Conservation (phyloP, 1,140 invertebrate genomes). For the Drosophila rufa region DNA sequence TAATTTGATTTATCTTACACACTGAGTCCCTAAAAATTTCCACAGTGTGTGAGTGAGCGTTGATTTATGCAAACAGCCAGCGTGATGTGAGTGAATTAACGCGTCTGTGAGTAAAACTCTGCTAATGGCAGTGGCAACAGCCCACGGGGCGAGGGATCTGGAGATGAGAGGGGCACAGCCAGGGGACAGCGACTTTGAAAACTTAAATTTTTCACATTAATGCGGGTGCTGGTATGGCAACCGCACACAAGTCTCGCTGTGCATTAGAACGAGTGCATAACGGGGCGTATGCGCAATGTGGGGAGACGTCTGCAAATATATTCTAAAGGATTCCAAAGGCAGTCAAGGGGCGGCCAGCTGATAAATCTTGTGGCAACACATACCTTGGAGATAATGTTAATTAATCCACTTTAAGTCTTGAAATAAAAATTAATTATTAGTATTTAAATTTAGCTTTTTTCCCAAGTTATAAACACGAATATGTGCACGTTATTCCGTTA, state of each 20-base stretch:
- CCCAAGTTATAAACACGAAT: accelerated
- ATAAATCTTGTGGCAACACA: neutral
- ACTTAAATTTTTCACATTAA: constrained; percentile 67
- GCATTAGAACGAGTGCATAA: constrained; percentile 36
- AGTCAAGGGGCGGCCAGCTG: neutral
- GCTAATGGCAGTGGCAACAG: constrained; percentile 74
- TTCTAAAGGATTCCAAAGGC: neutral
- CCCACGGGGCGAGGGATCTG: neutral
- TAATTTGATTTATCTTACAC: no score
- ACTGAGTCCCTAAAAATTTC: neutral
- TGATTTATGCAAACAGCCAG: constrained; percentile 78
- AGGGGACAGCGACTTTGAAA: constrained; percentile 52
- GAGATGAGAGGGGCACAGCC: neutral
- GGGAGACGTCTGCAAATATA: neutral
- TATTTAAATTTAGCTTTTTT: neutral
- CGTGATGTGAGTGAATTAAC: constrained; percentile 76
- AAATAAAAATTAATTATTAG: neutral
- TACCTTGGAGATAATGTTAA: neutral
- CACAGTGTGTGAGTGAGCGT: constrained; percentile 14
- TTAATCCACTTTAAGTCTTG: neutral
- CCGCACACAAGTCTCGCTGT: constrained; percentile 19
- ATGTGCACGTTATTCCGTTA: neutral
- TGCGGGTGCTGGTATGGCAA: constrained; percentile 31
- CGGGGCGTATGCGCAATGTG: constrained; percentile 32
- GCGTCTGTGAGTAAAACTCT: constrained; percentile 62